Conservation (phyloP, 1,140 invertebrate species). For the Microplitis demolitor region DNA sequence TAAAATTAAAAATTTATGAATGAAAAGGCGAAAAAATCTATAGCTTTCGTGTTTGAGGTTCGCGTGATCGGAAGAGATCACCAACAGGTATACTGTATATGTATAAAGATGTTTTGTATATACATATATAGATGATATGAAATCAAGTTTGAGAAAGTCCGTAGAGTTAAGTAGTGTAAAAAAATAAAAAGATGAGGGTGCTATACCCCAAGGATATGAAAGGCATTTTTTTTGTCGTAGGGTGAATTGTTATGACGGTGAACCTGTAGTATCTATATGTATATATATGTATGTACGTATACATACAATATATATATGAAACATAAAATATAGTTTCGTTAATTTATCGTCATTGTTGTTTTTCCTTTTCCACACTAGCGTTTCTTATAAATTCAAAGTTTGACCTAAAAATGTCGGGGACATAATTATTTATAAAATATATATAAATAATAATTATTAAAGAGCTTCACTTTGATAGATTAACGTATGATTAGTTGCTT, state of each 20-base stretch:
- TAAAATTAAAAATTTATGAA: too few relatives aligned
- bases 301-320: too few relatives aligned
- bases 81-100: background rate
- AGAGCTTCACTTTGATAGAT: too few relatives aligned
- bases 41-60: background rate
- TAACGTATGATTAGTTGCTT: too few relatives aligned
- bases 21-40: background rate
- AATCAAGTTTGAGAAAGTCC: slow-evolving; percentile 18
- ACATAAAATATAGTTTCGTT: too few relatives aligned
- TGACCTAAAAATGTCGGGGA: too few relatives aligned
- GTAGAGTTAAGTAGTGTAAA: background rate
- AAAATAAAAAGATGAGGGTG: slow-evolving; percentile 7
- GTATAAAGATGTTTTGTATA: background rate
- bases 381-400: too few relatives aligned
- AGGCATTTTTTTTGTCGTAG: slow-evolving; percentile 43
- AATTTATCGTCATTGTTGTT: too few relatives aligned
- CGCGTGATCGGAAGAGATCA: too few relatives aligned
- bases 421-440: too few relatives aligned
- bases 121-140: background rate
- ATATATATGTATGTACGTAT: slow-evolving; percentile 39
- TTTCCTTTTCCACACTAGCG: too few relatives aligned
- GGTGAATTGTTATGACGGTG: slow-evolving; percentile 55
- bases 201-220: slow-evolving; percentile 48
- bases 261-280: slow-evolving; percentile 38
- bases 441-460: too few relatives aligned